Base-by-base conservation (phyloP, 2,888 invertebrate genomes). In the Altica lythri region DNA sequence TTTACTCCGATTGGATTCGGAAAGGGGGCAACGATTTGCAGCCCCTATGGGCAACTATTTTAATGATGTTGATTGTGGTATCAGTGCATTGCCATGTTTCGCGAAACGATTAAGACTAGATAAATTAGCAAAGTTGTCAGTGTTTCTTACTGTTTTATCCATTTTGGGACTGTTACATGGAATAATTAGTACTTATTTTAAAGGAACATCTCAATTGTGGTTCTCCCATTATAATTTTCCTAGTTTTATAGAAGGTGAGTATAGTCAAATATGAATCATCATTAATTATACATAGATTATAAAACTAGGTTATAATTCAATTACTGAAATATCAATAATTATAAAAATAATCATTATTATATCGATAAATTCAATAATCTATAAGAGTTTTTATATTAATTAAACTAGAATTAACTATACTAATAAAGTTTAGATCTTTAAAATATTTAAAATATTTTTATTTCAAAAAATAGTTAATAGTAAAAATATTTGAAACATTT, bases 181-280 rank as follows among this genome's bases (percentile, higher is more conserved):
- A 2, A 73, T 78, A 37, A 70, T 75, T 22, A 72, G 79, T 53
- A 72, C 75, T 12, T 82, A 81, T 63, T 80, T 81, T 66, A 73
- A 77, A 10, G 75, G 78, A 47, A 81, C 81, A n/a, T 76, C 78
- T 2, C 75, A 78, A 35, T 72, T 79, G 60, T 80, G 80, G 53
- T 76, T 78, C 34, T 59, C 73, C 22, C 76, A 79, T 65, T 78
- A 77, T 63, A 73, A 72, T 53, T 78, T 79, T 64, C 68, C 78
- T 57, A 68, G 74, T 30, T 64, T 73, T 49, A 57, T 76, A 35
- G 71, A 79, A 53, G 79, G 81, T 81, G 74, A 74, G 76, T 46
- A n/a, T n/a, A n/a, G n/a, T n/a, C 14, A 13, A 6, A 9, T 43
- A 16, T 37, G 37, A 25, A 29, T 43, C 29, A 6, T 5, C 13